phyloP scores from a whole-genome alignment of 2,113 vertebrate genomes.

The Phyllostomus hastatus region DNA sequence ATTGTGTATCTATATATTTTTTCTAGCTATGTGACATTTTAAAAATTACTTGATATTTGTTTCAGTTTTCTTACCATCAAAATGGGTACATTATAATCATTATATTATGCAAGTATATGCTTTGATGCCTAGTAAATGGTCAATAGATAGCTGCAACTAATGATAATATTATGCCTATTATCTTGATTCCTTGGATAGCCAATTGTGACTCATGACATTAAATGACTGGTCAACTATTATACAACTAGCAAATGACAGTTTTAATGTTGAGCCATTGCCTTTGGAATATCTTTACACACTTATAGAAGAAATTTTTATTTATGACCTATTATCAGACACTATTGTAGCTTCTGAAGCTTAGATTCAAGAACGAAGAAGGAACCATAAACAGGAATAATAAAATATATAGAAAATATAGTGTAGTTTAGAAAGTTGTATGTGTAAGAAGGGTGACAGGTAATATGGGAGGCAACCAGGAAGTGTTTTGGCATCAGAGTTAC shows the following conservation, averaged over 20 bases:
- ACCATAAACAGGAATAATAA: background rate
- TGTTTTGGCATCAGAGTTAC: background rate
- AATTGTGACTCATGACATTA: background rate
- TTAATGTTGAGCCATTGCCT: background rate
- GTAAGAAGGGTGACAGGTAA: background rate
- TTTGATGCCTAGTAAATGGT: background rate
- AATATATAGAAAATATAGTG: background rate
- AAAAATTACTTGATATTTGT: background rate
- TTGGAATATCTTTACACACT: background rate
- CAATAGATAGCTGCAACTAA: background rate
- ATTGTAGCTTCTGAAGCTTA: background rate
- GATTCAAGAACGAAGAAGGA: background rate
- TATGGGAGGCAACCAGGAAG: background rate
- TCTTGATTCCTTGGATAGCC: background rate
- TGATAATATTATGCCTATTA: background rate
- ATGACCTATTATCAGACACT: background rate
- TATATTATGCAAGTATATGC: background rate
- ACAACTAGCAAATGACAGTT: background rate
- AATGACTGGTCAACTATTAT: background rate
- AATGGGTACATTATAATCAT: background rate
- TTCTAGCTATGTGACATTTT: background rate
- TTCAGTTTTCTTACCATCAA: background rate
- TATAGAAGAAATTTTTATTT: background rate
- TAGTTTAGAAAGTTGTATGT: background rate
- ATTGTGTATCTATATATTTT: accelerated